These are phyloP conservation scores for Cryptosula pallasiana DNA, from an alignment of 2,888 invertebrate species.

Conservation along the genomic window DNA sequence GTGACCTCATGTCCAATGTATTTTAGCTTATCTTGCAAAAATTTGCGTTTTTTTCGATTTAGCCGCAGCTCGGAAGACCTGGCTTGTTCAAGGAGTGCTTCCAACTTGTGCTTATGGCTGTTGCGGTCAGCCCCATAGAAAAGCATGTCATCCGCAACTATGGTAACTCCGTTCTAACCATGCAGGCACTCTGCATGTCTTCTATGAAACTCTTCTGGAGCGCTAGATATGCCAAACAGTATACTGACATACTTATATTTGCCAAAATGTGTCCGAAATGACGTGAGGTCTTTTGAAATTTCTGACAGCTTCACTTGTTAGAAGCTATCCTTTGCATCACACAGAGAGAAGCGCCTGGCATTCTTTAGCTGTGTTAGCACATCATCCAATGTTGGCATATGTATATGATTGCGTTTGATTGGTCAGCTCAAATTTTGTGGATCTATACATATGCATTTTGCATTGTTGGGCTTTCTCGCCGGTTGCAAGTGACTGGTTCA, in stretches of 20 bases:
- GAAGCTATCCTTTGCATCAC: conserved; percentile 7
- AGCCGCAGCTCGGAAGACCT: background rate
- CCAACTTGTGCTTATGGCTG: background rate
- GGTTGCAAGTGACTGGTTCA: conserved; percentile 18
- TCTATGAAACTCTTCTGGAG: background rate
- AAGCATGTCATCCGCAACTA: background rate
- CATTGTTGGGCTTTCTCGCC: background rate
- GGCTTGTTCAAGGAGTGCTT: background rate
- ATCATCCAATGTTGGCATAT: conserved; percentile 9
- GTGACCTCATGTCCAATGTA: background rate
- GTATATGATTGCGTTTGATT: conserved; percentile 1
- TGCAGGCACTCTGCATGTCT: background rate
- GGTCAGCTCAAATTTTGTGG: background rate
- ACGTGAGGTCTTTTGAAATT: background rate
- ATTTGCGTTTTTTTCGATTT: background rate
- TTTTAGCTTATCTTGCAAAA: conserved; percentile 2
- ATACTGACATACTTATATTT: background rate
- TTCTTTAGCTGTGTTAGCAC: conserved; percentile 1
- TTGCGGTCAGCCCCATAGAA: background rate
- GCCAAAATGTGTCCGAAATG: background rate
- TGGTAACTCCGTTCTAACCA: background rate
- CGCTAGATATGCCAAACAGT: background rate
- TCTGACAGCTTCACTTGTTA: background rate
- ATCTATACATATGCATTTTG: background rate
- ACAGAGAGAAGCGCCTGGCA: background rate